phyloP scores from a whole-genome alignment of 2,113 vertebrate genomes.

The Entosphenus tridentatus region DNA sequence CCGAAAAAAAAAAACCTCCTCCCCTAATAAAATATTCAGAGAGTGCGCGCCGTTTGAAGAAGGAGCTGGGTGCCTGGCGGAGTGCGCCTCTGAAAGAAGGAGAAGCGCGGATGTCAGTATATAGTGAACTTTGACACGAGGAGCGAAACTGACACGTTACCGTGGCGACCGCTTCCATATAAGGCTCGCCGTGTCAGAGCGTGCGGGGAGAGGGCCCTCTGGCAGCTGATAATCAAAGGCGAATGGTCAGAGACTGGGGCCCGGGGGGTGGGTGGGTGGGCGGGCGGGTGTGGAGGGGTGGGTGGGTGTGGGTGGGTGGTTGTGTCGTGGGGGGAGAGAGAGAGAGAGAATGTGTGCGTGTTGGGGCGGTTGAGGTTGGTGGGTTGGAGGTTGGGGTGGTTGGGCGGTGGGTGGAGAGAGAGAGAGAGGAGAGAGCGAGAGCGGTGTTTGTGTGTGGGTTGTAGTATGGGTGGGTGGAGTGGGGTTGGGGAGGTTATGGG shows the following conservation, averaged over 20 bases:
- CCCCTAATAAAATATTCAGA: constrained; percentile 6
- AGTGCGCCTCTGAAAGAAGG: constrained; percentile 1
- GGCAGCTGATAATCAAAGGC: constrained; percentile 99
- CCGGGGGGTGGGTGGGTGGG: constrained; percentile 28
- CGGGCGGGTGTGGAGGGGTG: background rate
- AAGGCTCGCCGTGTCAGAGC: constrained; percentile 99
- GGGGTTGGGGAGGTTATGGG: too few relatives aligned
- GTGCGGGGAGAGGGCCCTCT: constrained; percentile 94
- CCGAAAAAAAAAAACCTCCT: background rate
- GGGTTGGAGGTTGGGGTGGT: too few relatives aligned
- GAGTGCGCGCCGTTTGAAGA: constrained; percentile 6
- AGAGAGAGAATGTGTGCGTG: too few relatives aligned
- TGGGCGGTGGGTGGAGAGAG: too few relatives aligned
- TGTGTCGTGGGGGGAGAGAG: background rate
- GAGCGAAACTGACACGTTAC: constrained; percentile 99
- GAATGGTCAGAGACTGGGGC: constrained; percentile 95
- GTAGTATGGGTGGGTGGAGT: too few relatives aligned
- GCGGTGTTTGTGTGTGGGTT: too few relatives aligned
- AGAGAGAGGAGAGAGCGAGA: too few relatives aligned
- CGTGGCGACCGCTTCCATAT: constrained; percentile 99
- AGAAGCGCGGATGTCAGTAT: constrained; percentile 92
- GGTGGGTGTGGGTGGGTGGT: background rate
- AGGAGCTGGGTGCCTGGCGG: background rate
- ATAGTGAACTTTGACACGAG: constrained; percentile 99
- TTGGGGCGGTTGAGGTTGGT: too few relatives aligned